Base-by-base conservation (phyloP, 2,797 vertebrate species). In the Danio choprae region DNA sequence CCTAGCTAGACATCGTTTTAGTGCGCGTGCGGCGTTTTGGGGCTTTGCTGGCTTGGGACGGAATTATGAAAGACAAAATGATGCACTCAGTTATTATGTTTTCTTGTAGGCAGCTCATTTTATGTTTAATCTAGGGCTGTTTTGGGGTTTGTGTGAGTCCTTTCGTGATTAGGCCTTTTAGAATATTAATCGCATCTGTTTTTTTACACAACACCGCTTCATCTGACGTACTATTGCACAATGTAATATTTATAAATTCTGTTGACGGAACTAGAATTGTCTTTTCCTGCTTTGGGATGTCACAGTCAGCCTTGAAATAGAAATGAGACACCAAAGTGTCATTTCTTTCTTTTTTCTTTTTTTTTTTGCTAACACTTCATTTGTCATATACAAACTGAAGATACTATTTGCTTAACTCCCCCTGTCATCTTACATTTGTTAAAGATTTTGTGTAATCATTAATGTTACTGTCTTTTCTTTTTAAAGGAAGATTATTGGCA, bases 211-310 rank as follows among this genome's bases (percentile, higher is more conserved):
- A 7, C 36, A 20, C 5, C 22, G 7, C 15, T 38, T 55, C n/a
- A 67, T 22, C 15, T 69, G 43, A 29, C 44, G 10, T 63, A 48
- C 13, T 16, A 20, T 69, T 15, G 18, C 63, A 77, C 18, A 62
- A 40, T 79, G 13, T 5, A 20, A 41, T 62, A 70, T 78, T 51
- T 70, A 79, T 60, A 51, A 78, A 78, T 9, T 69, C 43, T 60
- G 18, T 50, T 67, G 51, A 69, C 51, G n/a, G 29, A 77, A 68
- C 53, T 41, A 46, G 38, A 62, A 59, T 29, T 22, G 16, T 69
- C 36, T 22, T 36, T 22, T 50, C 4, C 9, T 50, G 56, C n/a
- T 69, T 70, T 43, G n/a, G 29, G 29, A 29, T 48, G 41, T 20
- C 7, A 68, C 15, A 3, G 53, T 40, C 29, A 60, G 56, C 6